Percentiles rank a stretch among this genome's conserved stretches.
These are phyloP conservation scores for Atrichornis clamosus DNA, from an alignment of 2,113 vertebrate species.

Conservation along the genomic window DNA sequence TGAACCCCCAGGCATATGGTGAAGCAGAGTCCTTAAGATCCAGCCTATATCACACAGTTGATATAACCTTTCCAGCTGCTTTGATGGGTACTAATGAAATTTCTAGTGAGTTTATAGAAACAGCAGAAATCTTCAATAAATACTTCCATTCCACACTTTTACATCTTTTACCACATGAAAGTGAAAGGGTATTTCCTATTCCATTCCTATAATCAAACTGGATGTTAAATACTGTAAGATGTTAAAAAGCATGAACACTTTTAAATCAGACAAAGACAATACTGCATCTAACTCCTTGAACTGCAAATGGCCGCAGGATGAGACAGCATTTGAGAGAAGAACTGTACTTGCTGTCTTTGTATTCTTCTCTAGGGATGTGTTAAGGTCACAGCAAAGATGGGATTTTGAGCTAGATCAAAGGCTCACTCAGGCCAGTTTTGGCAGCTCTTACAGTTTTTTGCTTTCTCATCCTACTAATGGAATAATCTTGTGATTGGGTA, in stretches of 20 bases:
- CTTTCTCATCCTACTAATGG: neutral
- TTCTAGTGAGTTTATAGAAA: neutral
- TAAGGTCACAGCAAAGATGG: neutral
- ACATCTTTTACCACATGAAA: neutral
- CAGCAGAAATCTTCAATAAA: neutral
- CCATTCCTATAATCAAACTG: neutral
- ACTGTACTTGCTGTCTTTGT: neutral
- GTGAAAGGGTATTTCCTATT: neutral
- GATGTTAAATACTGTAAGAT: neutral
- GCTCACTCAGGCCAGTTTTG: neutral
- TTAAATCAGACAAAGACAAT: neutral
- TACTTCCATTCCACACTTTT: neutral
- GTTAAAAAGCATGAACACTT: neutral
- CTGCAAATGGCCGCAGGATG: neutral
- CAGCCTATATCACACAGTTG: neutral
- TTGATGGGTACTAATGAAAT: neutral
- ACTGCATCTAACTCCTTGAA: neutral
- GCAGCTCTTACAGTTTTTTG: neutral
- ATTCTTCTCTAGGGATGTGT: neutral
- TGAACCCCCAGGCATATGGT: fast-evolving
- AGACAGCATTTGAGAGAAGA: neutral
- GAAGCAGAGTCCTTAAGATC: neutral
- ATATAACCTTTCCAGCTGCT: neutral
- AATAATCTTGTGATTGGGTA: neutral
- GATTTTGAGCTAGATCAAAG: neutral